Base-by-base conservation (phyloP, 1,140 invertebrate species). In the Brachionus plicatilis region DNA sequence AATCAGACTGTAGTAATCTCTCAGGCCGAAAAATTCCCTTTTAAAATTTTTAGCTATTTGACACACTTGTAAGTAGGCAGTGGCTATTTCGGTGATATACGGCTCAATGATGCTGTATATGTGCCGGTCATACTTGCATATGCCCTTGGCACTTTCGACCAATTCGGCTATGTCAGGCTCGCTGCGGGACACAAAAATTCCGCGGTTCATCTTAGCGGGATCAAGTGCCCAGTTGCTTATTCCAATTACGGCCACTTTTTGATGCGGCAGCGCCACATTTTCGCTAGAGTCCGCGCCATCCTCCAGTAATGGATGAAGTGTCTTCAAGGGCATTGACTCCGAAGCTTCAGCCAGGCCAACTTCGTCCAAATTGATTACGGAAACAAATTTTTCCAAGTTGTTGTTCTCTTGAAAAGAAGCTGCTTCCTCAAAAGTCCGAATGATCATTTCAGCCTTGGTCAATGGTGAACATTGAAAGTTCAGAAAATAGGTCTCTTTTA, bases 171-270 rank as follows among this genome's bases (percentile, higher is more conserved):
- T 66, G 83, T 87, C 87, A 8, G 88, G 88, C 14, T 87, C 85
- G n/a, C 86, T 86, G 83, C 87, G 85, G 60, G 88, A 87, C 3
- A 88, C 87, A 80, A 87, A 85, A 41, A 88, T 88, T 12, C 87
- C 87, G 80, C 87, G 78, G 83, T 88, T 88, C 87, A 88, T 88
- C 83, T 88, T 88, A 20, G 87, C 87, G 24, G 88, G 88, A 86
- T 89, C 88, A 20, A 89, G 83, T 3, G 88, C 87, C 88, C 88
- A 89, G 85, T 89, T 88, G 43, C 88, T 88, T 33, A 88, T 89
- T 7, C 88, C 88, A 85, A 89, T 87, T 72, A 88, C 88, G 11
- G 86, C 88, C 68, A 88, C 88, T 86, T 87, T 75, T 82, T 60
- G 79, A 47, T 76, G 27, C 12, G 72, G 20, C 27, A 27, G 12